These are phyloP conservation scores for Heliconius aoede DNA, from an alignment of 2,888 invertebrate species.

Conservation along the genomic window DNA sequence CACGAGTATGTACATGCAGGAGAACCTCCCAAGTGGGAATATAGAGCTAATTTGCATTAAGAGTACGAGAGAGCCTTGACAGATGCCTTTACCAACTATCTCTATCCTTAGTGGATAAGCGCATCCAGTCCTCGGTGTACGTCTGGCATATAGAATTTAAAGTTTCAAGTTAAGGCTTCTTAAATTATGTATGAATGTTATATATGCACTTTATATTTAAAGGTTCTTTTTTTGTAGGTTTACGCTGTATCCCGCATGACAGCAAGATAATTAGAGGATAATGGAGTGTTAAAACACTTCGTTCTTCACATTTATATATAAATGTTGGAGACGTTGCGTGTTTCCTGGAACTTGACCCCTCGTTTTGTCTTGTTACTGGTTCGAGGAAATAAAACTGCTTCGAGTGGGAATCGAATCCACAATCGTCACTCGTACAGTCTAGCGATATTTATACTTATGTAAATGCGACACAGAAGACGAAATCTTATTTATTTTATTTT, in stretches of 20 bases:
- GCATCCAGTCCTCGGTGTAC: constrained; percentile 33
- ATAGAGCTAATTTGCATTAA: constrained; percentile 41
- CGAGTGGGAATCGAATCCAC: too few relatives aligned
- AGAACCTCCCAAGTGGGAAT: constrained; percentile 11
- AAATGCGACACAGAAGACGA: too few relatives aligned
- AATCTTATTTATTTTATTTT: neutral
- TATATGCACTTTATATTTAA: neutral
- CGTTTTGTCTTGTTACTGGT: too few relatives aligned
- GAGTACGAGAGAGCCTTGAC: constrained; percentile 36
- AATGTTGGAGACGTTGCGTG: too few relatives aligned
- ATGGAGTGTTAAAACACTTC: too few relatives aligned
- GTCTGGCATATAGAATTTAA: constrained; percentile 34
- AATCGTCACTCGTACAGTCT: too few relatives aligned
- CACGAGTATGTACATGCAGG: neutral
- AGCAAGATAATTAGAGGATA: too few relatives aligned
- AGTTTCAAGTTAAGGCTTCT: neutral
- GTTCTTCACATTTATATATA: too few relatives aligned
- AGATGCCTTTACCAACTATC: constrained; percentile 42
- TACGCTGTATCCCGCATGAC: neutral
- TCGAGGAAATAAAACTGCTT: too few relatives aligned
- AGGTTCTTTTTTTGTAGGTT: neutral
- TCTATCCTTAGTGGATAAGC: constrained; percentile 32
- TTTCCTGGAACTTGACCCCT: too few relatives aligned
- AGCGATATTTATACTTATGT: too few relatives aligned
- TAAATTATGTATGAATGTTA: constrained; percentile 4